Conservation (phyloP, 2,888 invertebrate genomes). For the Dicycla oo region DNA sequence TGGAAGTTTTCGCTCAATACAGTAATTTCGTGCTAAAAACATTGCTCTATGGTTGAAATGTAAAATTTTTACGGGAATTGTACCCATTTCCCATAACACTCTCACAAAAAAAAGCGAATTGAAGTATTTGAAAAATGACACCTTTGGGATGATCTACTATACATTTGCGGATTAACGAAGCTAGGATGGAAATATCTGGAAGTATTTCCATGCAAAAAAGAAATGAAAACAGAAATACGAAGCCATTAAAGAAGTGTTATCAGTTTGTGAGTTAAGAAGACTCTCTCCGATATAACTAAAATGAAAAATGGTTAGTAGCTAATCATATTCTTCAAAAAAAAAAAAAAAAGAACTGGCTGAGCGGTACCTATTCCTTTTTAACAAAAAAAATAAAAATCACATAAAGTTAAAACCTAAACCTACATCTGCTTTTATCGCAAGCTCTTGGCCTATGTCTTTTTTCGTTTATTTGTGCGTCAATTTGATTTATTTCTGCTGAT, state of each 20-base stretch:
- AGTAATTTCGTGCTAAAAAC: slow-evolving; percentile 1
- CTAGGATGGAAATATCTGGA: slow-evolving; percentile 28
- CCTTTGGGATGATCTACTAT: slow-evolving; percentile 33
- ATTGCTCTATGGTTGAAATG: neutral
- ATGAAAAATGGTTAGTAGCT: neutral
- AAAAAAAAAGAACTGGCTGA: neutral
- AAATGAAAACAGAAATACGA: neutral
- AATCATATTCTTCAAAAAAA: neutral
- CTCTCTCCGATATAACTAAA: neutral
- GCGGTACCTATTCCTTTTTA: neutral
- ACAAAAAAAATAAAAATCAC: neutral
- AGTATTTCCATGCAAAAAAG: slow-evolving; percentile 11
- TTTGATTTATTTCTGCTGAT: slow-evolving; percentile 59
- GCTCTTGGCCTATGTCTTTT: slow-evolving; percentile 35
- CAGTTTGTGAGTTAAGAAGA: slow-evolving; percentile 14
- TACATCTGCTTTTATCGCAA: neutral
- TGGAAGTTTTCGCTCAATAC: neutral
- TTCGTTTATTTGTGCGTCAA: slow-evolving; percentile 48
- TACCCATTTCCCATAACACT: slow-evolving; percentile 24
- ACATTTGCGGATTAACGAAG: slow-evolving; percentile 31
- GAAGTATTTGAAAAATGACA: slow-evolving; percentile 47
- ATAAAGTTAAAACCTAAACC: slow-evolving; percentile 13
- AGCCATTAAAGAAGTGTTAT: slow-evolving; percentile 9
- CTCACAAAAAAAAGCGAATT: slow-evolving; percentile 30
- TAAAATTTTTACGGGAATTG: slow-evolving; percentile 25